Evolutionary conservation across 2,797 vertebrate species (phyloP).

Genomic region (Micrastur ruficollis): DNA sequence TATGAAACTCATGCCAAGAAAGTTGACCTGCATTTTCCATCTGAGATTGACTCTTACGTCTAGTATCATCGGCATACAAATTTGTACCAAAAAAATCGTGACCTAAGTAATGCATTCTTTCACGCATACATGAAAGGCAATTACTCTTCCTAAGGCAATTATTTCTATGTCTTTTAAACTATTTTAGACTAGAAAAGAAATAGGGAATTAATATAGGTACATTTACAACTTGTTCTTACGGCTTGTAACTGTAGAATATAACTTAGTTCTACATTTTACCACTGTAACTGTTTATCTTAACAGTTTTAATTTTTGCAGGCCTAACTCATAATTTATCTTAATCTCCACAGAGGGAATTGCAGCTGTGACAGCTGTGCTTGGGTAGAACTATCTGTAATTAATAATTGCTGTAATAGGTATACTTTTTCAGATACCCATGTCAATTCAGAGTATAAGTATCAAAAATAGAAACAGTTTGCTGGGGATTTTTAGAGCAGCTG

Average conservation of each 20-base stretch:
- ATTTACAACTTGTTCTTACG: neutral
- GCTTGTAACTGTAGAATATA: neutral
- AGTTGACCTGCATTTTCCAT: neutral
- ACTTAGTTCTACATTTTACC: neutral
- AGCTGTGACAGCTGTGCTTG: neutral
- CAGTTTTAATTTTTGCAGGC: neutral
- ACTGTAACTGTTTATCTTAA: neutral
- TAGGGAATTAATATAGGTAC: neutral
- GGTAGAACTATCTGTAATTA: neutral
- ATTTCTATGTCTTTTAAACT: neutral
- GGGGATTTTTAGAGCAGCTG: neutral
- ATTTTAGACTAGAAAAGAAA: neutral
- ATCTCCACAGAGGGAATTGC: neutral
- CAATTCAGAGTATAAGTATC: neutral
- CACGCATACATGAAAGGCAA: neutral
- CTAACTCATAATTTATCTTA: neutral
- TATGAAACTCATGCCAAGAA: neutral
- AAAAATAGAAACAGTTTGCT: neutral
- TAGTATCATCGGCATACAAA: neutral
- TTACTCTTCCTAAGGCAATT: neutral
- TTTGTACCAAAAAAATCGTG: neutral
- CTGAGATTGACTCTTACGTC: neutral
- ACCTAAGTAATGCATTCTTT: neutral
- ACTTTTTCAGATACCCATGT: neutral
- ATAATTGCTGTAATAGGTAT: neutral